Base-by-base conservation (phyloP, 2,888 invertebrate species). In the Auanema sp. region DNA sequence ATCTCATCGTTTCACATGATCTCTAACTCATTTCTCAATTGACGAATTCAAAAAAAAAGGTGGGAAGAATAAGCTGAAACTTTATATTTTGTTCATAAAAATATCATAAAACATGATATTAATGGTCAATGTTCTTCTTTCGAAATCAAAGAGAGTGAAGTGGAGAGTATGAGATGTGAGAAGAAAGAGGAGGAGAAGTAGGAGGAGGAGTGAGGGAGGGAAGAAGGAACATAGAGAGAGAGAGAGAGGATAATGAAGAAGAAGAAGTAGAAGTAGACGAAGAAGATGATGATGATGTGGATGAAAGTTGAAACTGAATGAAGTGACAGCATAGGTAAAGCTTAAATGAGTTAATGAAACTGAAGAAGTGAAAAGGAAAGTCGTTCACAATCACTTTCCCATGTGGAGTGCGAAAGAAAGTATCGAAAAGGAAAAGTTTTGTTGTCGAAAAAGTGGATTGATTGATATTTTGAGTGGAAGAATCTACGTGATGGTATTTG, bases 161-260 rank as follows among this genome's bases (percentile, higher is more conserved):
- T 21, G 24, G 52, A 4, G 23, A 23, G 52, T 10, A 21, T 16
- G 51, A 52, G 52, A 52, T 18, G 24, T 18, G 24, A 24, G 40
- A 40, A n/a, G 55, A 25, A 41, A 23, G 55, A 23, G 21, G 16
- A 33, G 33, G 53, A 24, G 55, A 54, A 41, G 55, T 4, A 6
- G 25, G 21, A n/a, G n/a, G 33, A 4, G 25, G 5, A 16, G 24
- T 25, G 33, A 56, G 43, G n/a, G 24, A 42, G 43, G 43, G 42
- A 16, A 24, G 25, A 33, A 24, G 55, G 40, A 21, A 14, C 55
- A 18, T n/a, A 53, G 33, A 11, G 12, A 42, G 12, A n/a, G 8
- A 18, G 3, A 41, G 42, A 2, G 40, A 42, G 21, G 42, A 40
- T 16, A 6, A 16, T 12, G 56, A 16, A 33, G 5, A 43, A 2